Evolutionary conservation across 1,140 invertebrate genomes (phyloP).

Genomic region (Whitmania pigra): DNA sequence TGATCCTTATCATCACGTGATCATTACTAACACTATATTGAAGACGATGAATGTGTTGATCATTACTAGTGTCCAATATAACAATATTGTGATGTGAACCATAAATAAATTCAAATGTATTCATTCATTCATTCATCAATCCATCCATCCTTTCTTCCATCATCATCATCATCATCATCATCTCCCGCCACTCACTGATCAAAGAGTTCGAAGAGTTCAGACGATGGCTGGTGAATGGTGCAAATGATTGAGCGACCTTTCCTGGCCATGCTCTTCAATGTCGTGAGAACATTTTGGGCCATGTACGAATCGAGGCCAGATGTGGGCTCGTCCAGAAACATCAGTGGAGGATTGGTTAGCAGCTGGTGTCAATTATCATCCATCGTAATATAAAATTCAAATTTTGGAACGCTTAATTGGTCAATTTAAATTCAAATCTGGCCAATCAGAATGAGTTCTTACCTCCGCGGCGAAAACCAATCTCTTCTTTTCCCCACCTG

Average conservation of each 20-base stretch:
- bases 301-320: constrained; percentile 82
- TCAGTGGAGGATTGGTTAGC: constrained; percentile 78
- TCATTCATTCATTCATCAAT: not conserved
- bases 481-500: constrained; percentile 85
- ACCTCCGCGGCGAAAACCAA: constrained; percentile 86
- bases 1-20: too few relatives aligned
- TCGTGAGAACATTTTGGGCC: constrained; percentile 73
- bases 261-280: constrained; percentile 51
- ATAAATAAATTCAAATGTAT: too few relatives aligned
- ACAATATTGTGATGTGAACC: too few relatives aligned
- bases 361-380: constrained; percentile 39
- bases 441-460: not conserved
- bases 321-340: constrained; percentile 96
- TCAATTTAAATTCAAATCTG: not conserved
- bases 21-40: too few relatives aligned
- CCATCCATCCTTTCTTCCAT: not conserved
- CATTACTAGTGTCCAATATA: too few relatives aligned
- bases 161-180: constrained; percentile 15
- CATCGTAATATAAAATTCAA: not conserved
- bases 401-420: not conserved
- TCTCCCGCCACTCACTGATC: constrained; percentile 3
- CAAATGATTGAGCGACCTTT: constrained; percentile 81
- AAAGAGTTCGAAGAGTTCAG: constrained; percentile 15
- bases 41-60: too few relatives aligned
- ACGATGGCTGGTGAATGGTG: constrained; percentile 80